A percentile compares a stretch with the other conserved stretches of the same genome.
These are phyloP conservation scores for Cassiopea andromeda DNA, from an alignment of 30 jellyfish, hydroid and myxozoan genomes.

Conservation along the genomic window DNA sequence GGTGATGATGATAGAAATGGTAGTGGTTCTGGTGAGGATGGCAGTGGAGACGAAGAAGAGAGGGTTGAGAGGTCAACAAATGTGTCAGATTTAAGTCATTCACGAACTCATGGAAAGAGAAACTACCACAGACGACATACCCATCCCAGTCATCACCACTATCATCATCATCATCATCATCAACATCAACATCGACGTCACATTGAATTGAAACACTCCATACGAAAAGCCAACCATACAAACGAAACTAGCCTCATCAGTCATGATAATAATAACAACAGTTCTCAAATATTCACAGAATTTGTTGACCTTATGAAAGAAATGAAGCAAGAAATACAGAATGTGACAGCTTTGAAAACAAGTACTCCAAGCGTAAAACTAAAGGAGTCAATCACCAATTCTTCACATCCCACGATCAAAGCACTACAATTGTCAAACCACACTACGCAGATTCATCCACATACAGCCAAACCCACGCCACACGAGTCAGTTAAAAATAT, in stretches of 20 bases:
- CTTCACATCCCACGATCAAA: not conserved
- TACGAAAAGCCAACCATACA: not conserved
- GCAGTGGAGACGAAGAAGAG: conserved; percentile 67
- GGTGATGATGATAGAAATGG: conserved; percentile 54
- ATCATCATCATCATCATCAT: not conserved
- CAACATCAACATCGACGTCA: conserved; percentile 9
- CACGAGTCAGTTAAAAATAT: not conserved
- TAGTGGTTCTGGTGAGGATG: conserved; percentile 47
- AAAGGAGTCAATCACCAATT: not conserved
- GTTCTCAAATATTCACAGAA: conserved; percentile 25
- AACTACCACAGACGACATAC: conserved; percentile 4
- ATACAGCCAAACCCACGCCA: not conserved
- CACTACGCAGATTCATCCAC: not conserved
- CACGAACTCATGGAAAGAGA: conserved; percentile 21
- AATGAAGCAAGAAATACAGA: conserved; percentile 66
- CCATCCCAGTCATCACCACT: not conserved
- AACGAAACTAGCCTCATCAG: not conserved
- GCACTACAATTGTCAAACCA: not conserved
- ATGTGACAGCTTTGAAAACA: conserved; percentile 11
- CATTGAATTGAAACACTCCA: not conserved
- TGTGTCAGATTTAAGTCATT: not conserved
- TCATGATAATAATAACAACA: not conserved
- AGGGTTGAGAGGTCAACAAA: conserved; percentile 60
- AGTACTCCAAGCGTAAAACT: not conserved
- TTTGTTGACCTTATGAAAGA: conserved; percentile 60